Base-by-base conservation (phyloP, 2,113 vertebrate genomes). In the Oryzias woworae region DNA sequence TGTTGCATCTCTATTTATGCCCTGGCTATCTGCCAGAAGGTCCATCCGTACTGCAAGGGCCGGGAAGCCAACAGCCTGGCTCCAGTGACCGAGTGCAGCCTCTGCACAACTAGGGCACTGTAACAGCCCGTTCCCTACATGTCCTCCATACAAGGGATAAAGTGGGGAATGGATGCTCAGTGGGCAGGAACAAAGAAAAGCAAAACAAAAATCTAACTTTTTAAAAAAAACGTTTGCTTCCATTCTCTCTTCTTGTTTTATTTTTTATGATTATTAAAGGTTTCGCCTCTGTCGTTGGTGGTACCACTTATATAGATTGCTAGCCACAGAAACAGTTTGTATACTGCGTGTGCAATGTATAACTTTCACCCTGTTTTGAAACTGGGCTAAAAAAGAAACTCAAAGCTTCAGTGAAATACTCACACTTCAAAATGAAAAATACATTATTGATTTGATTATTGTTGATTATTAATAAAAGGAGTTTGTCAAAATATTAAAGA, bases 1-100 rank as follows among this genome's bases (percentile, higher is more conserved):
- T 81, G 81, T 82, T 68, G 62, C 74, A 80, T 85, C 79, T 88
- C 71, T 79, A 78, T 82, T 89, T 58, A 87, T 81, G 66, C 61
- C 57, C 53, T 85, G 80, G 85, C 78, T 55, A 66, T 69, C 76
- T 58, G 83, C 84, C 84, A 85, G 44, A 28, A 53, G 77, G 65
- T 55, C 60, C 64, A 57, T 89, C 78, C 50, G 49, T 67, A 50
- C 57, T 54, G 74, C 72, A 80, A 65, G 71, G 72, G 70, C 78
- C 64, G 62, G 26, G 56, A 50, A 72, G 76, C 71, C 63, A 58
- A 77, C 75, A 78, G 57, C 12, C 3, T 46, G 58, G 70, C 76
- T 68, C 57, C 69, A 80, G 73, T 69, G 67, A 73, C 71, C 14
- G 6, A 70, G 46, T 36, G 53, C 36, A 60, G 53, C 62, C 63